phyloP scores from a whole-genome alignment of 2,113 vertebrate genomes.

The Mesitornis unicolor region DNA sequence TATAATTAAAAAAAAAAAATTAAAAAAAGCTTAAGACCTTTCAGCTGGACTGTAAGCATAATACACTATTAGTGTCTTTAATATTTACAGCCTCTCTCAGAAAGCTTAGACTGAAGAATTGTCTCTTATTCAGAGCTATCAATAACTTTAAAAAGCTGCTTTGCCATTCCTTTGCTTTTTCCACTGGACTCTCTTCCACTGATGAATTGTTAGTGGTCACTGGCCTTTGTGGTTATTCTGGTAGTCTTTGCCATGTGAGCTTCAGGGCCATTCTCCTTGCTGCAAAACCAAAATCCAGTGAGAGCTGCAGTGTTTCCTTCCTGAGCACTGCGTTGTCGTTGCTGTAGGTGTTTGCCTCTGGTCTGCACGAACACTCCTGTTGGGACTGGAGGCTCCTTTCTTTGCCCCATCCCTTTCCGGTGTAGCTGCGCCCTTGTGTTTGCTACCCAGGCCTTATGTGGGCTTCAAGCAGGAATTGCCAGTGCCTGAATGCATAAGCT shows the following conservation, averaged over 20 bases:
- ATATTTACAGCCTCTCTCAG: background rate
- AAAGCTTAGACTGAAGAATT: background rate
- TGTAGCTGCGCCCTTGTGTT: background rate
- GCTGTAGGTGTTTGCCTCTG: background rate
- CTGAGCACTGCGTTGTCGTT: background rate
- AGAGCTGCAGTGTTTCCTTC: background rate
- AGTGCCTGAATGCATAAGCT: background rate
- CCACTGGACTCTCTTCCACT: background rate
- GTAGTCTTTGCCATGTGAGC: background rate
- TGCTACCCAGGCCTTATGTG: background rate
- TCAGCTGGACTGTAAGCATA: background rate
- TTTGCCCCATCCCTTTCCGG: background rate
- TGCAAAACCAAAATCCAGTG: background rate
- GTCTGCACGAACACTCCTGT: fast-evolving
- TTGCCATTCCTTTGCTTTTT: background rate
- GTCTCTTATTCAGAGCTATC: background rate
- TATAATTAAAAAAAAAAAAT: background rate
- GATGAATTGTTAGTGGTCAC: background rate
- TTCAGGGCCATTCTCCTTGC: background rate
- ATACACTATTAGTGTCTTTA: background rate
- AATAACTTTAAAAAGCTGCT: background rate
- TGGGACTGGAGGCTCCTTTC: background rate
- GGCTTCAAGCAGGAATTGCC: fast-evolving
- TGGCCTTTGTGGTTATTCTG: background rate
- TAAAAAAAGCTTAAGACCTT: background rate